These are phyloP conservation scores for Spialia ferax DNA, from an alignment of 2,888 invertebrate genomes.

Conservation along the genomic window DNA sequence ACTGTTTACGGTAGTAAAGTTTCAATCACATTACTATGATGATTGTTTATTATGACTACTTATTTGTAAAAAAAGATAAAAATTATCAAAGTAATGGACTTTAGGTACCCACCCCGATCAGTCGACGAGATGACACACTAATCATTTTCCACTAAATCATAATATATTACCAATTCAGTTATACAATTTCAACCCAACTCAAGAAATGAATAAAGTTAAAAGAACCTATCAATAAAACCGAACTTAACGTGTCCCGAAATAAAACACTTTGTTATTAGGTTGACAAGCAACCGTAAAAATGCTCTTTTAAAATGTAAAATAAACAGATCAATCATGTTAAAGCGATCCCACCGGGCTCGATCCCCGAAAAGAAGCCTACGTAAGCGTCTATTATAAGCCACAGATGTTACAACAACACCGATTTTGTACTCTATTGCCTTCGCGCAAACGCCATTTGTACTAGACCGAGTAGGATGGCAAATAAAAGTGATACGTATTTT, in stretches of 20 bases:
- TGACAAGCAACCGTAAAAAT: conserved; percentile 87
- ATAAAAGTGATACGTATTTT: conserved; percentile 80
- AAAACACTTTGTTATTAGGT: conserved; percentile 86
- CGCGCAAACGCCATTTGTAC: conserved; percentile 53
- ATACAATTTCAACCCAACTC: conserved; percentile 62
- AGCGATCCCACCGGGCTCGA: conserved; percentile 85
- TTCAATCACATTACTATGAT: too few relatives aligned
- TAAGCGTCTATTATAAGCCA: conserved; percentile 85
- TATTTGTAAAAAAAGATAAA: too few relatives aligned
- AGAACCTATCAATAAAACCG: conserved; percentile 85
- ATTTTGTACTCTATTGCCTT: conserved; percentile 69
- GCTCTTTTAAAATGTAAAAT: conserved; percentile 87
- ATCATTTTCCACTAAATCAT: conserved; percentile 54
- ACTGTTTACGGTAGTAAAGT: too few relatives aligned
- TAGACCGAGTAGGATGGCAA: conserved; percentile 65
- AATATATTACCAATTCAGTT: conserved; percentile 56
- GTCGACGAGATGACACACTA: conserved; percentile 50
- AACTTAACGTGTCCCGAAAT: conserved; percentile 83
- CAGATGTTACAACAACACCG: conserved; percentile 84
- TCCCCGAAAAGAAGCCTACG: conserved; percentile 86
- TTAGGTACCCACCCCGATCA: conserved; percentile 27
- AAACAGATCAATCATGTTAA: conserved; percentile 87
- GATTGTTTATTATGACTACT: too few relatives aligned
- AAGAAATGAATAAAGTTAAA: conserved; percentile 77
- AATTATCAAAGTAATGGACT: conserved; percentile 13